Percentiles rank a stretch among this genome's conserved stretches.
phyloP scores from a whole-genome alignment of 2,888 invertebrate genomes.

The Xanthorhoe designata region DNA sequence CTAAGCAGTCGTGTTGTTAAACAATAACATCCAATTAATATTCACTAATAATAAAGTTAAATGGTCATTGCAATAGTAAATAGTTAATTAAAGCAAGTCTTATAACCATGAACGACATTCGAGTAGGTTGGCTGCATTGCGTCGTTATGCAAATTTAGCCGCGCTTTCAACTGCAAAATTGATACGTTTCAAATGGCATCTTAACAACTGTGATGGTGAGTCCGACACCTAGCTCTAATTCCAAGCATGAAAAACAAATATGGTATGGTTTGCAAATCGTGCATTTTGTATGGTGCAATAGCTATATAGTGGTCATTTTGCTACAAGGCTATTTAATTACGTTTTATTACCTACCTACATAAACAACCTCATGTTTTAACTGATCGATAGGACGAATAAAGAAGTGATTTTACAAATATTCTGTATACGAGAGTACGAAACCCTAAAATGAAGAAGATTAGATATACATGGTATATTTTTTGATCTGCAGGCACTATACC shows the following conservation, averaged over 20 bases:
- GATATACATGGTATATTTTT: too few relatives aligned
- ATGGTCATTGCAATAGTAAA: slow-evolving; percentile 47
- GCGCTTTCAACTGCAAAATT: slow-evolving; percentile 68
- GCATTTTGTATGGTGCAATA: background rate
- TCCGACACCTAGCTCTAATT: slow-evolving; percentile 46
- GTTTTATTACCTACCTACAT: too few relatives aligned
- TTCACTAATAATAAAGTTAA: slow-evolving; percentile 43
- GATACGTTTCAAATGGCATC: slow-evolving; percentile 66
- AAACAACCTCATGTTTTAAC: too few relatives aligned
- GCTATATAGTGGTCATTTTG: background rate
- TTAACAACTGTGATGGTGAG: slow-evolving; percentile 60
- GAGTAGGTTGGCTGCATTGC: slow-evolving; percentile 57
- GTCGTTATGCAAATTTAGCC: slow-evolving; percentile 69
- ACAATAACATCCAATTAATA: slow-evolving; percentile 42
- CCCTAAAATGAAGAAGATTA: too few relatives aligned
- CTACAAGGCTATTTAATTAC: too few relatives aligned
- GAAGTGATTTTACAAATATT: too few relatives aligned
- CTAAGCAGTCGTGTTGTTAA: slow-evolving; percentile 9
- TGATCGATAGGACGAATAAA: too few relatives aligned
- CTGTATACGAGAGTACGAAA: too few relatives aligned
- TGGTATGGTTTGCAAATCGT: slow-evolving; percentile 32
- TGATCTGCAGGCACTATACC: too few relatives aligned
- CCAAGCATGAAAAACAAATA: slow-evolving; percentile 44
- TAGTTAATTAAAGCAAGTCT: slow-evolving; percentile 55
- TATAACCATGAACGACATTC: slow-evolving; percentile 44